Evolutionary conservation across 1,140 invertebrate genomes (phyloP).

Genomic region (Microvelia longipes): DNA sequence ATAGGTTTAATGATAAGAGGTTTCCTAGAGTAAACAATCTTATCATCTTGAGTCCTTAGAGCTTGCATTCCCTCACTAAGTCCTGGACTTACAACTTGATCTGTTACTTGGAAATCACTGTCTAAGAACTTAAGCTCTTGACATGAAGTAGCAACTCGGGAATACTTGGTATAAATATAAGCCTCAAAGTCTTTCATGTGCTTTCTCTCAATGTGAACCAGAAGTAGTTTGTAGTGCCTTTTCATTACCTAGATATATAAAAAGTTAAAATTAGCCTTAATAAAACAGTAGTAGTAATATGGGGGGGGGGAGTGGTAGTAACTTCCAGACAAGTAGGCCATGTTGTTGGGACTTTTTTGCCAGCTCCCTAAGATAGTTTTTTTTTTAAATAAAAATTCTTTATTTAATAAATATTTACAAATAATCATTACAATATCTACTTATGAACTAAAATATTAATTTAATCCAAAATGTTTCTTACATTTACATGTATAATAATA

Average conservation of each 20-base stretch:
- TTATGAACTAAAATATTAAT: too few species aligned
- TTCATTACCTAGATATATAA: constrained; percentile 12
- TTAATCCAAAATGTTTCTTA: too few species aligned
- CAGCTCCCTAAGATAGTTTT: too few species aligned
- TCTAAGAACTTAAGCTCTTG: constrained; percentile 14
- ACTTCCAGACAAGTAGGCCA: too few species aligned
- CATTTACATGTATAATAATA: too few species aligned
- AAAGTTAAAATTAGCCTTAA: too few species aligned
- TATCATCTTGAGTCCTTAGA: constrained; percentile 1
- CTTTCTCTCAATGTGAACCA: constrained; percentile 24
- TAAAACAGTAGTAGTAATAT: too few species aligned
- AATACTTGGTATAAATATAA: constrained; percentile 17
- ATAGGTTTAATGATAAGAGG: constrained; percentile 5
- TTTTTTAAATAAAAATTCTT: too few species aligned
- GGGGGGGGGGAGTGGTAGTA: too few species aligned
- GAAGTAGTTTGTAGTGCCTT: constrained; percentile 20
- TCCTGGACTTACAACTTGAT: neutral
- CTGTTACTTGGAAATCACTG: neutral
- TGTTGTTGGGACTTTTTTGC: too few species aligned
- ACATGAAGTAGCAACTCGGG: constrained; percentile 7
- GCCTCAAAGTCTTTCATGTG: constrained; percentile 21
- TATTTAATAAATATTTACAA: too few species aligned
- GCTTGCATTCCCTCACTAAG: constrained; percentile 3
- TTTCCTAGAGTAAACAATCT: neutral
- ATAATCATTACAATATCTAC: too few species aligned